These are phyloP conservation scores for Adelges cooleyi DNA, from an alignment of 1,140 invertebrate species.

Conservation along the genomic window DNA sequence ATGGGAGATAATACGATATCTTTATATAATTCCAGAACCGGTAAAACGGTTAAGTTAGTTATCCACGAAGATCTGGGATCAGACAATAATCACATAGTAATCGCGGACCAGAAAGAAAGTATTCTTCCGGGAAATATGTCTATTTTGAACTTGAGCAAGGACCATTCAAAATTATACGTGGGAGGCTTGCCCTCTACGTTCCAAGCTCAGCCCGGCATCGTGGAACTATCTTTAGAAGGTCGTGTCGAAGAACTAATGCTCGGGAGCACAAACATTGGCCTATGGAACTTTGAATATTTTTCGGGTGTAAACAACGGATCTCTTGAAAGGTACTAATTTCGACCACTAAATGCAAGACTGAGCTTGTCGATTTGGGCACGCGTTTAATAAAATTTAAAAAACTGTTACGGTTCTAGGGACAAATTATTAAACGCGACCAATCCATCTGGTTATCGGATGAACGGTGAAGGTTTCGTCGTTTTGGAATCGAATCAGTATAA, in stretches of 20 bases:
- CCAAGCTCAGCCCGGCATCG: conserved; percentile 54
- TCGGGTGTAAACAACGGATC: conserved; percentile 52
- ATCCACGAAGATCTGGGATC: conserved; percentile 52
- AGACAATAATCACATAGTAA: conserved; percentile 47
- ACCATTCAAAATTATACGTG: conserved; percentile 77
- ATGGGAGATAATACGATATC: too few species aligned
- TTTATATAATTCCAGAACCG: conserved; percentile 48
- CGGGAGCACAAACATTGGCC: conserved; percentile 74
- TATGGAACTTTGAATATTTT: conserved; percentile 86
- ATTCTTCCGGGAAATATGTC: conserved; percentile 56
- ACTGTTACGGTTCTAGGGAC: conserved; percentile 41
- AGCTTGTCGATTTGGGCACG: too few species aligned
- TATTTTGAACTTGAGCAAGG: conserved; percentile 74
- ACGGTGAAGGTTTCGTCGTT: conserved; percentile 70
- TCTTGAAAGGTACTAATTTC: conserved; percentile 51
- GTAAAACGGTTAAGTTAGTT: conserved; percentile 66
- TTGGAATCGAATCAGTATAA: conserved; percentile 47
- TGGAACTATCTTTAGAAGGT: conserved; percentile 67
- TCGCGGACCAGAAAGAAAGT: conserved; percentile 45
- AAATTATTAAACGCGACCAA: conserved; percentile 49
- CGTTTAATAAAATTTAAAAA: too few species aligned
- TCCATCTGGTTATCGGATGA: conserved; percentile 66
- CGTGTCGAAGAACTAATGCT: conserved; percentile 81
- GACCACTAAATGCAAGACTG: too few species aligned
- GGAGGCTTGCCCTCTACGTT: conserved; percentile 70